Conservation (phyloP, 2,113 vertebrate genomes). For the Pampusana beccarii region DNA sequence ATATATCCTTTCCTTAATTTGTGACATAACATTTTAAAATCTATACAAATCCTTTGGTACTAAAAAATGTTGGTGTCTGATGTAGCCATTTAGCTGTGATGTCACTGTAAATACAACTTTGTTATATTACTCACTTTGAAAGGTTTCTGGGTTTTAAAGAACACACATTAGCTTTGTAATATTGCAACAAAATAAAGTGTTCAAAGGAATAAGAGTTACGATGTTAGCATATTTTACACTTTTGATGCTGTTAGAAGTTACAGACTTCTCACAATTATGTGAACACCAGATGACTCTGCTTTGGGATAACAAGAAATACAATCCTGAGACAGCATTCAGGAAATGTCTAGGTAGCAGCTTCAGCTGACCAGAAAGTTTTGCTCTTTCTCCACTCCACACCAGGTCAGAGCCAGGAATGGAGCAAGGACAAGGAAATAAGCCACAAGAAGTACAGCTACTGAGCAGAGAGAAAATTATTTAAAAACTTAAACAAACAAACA, state of each 20-base stretch:
- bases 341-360: neutral
- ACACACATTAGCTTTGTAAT: neutral
- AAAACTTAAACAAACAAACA: neutral
- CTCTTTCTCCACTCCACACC: neutral
- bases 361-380: constrained; percentile 4
- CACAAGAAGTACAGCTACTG: neutral
- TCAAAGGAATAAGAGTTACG: neutral
- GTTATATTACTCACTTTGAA: neutral
- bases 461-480: neutral
- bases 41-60: neutral
- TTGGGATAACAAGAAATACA: neutral
- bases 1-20: neutral
- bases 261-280: neutral
- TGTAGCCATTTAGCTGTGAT: neutral
- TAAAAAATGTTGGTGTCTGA: neutral
- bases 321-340: neutral
- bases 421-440: neutral
- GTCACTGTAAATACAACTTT: neutral
- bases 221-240: neutral
- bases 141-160: neutral
- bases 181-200: neutral
- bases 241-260: neutral
- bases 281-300: neutral
- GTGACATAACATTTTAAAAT: neutral
- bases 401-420: neutral